Evolutionary conservation across 2,113 vertebrate species (phyloP).

Genomic region (Microtus pennsylvanicus): DNA sequence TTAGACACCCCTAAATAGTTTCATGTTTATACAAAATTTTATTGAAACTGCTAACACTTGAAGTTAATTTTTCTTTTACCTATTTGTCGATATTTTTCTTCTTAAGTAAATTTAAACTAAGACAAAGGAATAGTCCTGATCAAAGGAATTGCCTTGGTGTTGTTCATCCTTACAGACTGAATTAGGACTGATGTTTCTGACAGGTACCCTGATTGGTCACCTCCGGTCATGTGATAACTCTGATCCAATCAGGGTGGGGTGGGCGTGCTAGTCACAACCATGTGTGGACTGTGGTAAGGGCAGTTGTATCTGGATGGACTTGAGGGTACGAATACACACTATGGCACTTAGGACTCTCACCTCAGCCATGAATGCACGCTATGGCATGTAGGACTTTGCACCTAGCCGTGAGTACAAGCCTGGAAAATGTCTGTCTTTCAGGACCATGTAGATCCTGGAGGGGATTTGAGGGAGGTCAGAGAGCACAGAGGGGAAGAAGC

Average conservation of each 20-base stretch:
- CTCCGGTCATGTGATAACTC: neutral
- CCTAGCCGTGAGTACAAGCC: neutral
- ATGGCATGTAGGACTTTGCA: no score
- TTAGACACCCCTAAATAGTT: neutral
- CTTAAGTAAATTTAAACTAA: conserved; percentile 12
- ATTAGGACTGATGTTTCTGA: neutral
- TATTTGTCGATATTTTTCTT: conserved; percentile 7
- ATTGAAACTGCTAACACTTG: neutral
- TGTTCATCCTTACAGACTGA: neutral
- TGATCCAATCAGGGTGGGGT: neutral
- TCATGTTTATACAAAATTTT: neutral
- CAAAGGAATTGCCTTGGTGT: neutral
- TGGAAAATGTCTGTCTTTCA: neutral
- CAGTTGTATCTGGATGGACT: neutral
- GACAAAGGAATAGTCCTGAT: neutral
- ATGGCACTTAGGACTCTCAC: neutral
- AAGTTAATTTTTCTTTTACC: neutral
- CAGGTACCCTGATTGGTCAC: neutral
- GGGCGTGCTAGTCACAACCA: fast-evolving
- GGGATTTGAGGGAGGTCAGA: neutral
- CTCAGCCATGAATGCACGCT: neutral
- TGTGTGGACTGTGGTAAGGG: neutral
- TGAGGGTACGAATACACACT: neutral
- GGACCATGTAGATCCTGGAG: neutral
- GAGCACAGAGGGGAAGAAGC: neutral